Percentiles rank a stretch among this genome's conserved stretches.
These are phyloP conservation scores for Podabrus alpinus DNA, from an alignment of 2,888 invertebrate genomes.

Conservation along the genomic window DNA sequence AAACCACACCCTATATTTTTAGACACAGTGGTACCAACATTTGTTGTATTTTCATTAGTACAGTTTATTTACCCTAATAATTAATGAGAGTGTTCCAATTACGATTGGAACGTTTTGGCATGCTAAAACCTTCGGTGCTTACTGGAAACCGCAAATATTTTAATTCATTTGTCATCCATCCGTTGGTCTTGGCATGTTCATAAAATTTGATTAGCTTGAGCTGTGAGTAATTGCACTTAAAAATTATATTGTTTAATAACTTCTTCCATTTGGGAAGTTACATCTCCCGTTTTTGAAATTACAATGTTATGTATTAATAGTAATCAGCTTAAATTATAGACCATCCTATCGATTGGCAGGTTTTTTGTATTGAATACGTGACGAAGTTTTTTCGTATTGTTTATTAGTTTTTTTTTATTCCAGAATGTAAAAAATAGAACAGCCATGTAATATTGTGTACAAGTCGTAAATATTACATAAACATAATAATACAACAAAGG, in stretches of 20 bases:
- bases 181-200: background rate
- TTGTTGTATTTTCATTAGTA: too few relatives aligned
- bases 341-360: background rate
- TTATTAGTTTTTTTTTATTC: background rate
- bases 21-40: too few relatives aligned
- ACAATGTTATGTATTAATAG: background rate
- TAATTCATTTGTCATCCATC: background rate
- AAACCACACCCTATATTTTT: too few relatives aligned
- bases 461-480: background rate
- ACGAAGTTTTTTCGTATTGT: background rate
- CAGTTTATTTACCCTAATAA: too few relatives aligned
- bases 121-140: background rate
- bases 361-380: background rate
- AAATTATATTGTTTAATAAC: too few relatives aligned
- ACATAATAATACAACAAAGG: background rate
- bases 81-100: too few relatives aligned
- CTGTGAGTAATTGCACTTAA: background rate
- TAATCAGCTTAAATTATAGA: background rate
- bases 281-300: background rate
- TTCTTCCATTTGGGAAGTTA: background rate
- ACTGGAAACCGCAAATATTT: background rate
- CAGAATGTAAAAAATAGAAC: background rate
- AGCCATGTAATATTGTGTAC: background rate
- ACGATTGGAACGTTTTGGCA: too few relatives aligned
- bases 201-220: background rate